A percentile compares a stretch with the other conserved stretches of the same genome.
phyloP scores from a whole-genome alignment of 2,113 vertebrate genomes.

The Nettapus auritus region DNA sequence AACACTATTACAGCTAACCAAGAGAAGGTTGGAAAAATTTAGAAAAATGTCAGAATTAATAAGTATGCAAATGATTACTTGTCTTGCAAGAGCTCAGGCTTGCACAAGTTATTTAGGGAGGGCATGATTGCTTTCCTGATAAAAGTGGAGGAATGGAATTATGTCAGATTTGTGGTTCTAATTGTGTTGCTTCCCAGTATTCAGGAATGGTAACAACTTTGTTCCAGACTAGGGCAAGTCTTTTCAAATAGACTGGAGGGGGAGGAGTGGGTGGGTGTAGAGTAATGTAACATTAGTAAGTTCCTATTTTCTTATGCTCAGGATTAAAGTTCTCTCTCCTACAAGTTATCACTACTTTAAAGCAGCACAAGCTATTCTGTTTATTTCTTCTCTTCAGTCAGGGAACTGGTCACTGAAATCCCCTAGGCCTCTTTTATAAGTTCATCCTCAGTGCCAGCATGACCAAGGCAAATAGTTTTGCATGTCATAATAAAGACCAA shows the following conservation, averaged over 20 bases:
- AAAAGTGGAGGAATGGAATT: slow-evolving; percentile 20
- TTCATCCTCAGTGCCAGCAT: not conserved
- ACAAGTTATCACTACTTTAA: not conserved
- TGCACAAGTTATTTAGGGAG: slow-evolving; percentile 2
- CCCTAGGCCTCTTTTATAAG: not conserved
- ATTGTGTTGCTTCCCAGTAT: not conserved
- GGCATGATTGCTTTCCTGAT: not conserved
- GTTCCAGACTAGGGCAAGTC: not conserved
- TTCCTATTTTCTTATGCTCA: too few relatives aligned
- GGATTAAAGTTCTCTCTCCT: not conserved
- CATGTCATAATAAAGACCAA: not conserved
- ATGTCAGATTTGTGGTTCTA: not conserved
- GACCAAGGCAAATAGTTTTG: not conserved
- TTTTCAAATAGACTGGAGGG: not conserved
- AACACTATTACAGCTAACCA: not conserved
- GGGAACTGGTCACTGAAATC: not conserved
- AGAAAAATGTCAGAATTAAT: slow-evolving; percentile 5
- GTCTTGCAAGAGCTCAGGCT: slow-evolving; percentile 15
- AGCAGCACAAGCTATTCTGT: not conserved
- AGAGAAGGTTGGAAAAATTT: not conserved
- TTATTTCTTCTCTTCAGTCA: not conserved
- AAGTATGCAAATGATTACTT: slow-evolving; percentile 23
- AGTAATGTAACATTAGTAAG: not conserved
- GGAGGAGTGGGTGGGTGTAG: not conserved
- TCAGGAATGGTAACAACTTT: not conserved